Percentiles rank a stretch among this genome's conserved stretches.
These are phyloP conservation scores for Uloborus plumipes DNA, from an alignment of 2,888 invertebrate genomes.

Conservation along the genomic window DNA sequence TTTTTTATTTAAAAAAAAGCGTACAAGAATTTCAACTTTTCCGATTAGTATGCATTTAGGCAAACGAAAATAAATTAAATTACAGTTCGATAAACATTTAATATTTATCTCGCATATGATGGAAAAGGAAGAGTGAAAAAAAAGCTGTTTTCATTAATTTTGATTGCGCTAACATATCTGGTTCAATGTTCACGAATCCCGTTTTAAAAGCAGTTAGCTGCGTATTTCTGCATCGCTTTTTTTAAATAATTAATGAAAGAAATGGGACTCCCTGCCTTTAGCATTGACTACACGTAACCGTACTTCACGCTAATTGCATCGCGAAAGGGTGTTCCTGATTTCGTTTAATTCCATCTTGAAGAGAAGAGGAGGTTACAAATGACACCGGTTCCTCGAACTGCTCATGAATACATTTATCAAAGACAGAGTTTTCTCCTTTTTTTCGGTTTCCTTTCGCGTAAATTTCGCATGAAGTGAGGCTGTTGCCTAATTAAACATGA, in stretches of 20 bases:
- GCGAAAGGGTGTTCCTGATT: conserved; percentile 1
- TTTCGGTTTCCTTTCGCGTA: not conserved
- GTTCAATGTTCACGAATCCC: too few species aligned
- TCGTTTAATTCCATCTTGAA: not conserved
- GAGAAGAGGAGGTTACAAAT: conserved; percentile 8
- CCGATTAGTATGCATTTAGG: too few species aligned
- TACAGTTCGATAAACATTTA: too few species aligned
- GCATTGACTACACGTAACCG: conserved; percentile 16
- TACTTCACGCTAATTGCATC: conserved; percentile 11
- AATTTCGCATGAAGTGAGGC: not conserved
- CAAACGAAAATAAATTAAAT: too few species aligned
- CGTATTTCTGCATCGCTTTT: not conserved
- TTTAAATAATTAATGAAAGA: conserved; percentile 22
- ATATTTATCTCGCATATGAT: too few species aligned
- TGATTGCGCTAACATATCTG: too few species aligned
- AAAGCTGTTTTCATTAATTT: too few species aligned
- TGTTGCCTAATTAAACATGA: too few species aligned
- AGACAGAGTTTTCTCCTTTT: not conserved
- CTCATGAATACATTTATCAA: conserved; percentile 23
- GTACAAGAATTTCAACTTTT: too few species aligned
- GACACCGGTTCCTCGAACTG: not conserved
- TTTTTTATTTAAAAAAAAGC: too few species aligned
- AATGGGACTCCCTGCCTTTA: conserved; percentile 2
- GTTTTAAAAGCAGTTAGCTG: too few species aligned
- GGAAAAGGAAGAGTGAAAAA: too few species aligned